Percentiles rank a stretch among this genome's conserved stretches.
phyloP scores from a whole-genome alignment of 2,797 vertebrate species.

The Parauchenoglanis punctatus region DNA sequence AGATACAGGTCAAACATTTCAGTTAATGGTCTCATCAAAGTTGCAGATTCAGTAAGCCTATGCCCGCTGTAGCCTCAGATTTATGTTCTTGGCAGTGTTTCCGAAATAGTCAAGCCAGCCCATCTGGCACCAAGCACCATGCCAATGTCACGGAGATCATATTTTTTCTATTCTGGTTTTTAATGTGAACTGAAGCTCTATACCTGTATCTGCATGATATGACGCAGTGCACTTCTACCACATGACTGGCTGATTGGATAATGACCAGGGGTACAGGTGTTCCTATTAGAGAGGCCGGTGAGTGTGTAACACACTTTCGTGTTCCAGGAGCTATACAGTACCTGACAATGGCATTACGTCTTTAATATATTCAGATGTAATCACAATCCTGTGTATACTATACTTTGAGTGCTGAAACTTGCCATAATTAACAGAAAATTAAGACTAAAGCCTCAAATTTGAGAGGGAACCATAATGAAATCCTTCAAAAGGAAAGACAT shows the following conservation, averaged over 20 bases:
- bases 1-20: neutral
- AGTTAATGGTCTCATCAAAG: neutral
- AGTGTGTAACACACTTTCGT: neutral
- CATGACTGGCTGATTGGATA: neutral
- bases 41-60: neutral
- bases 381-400: neutral
- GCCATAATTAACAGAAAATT: neutral
- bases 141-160: neutral
- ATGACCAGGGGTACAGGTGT: neutral
- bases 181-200: neutral
- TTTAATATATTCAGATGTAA: neutral
- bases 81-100: neutral
- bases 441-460: neutral
- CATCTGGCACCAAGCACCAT: neutral
- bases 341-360: neutral
- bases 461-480: neutral
- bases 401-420: neutral
- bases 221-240: neutral
- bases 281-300: neutral
- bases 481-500: neutral
- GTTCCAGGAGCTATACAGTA: neutral
- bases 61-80: neutral
- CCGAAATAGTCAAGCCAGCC: neutral
- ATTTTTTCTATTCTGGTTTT: neutral
- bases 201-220: neutral